Base-by-base conservation (phyloP, 2,113 vertebrate species). In the Hypanus sabinus region DNA sequence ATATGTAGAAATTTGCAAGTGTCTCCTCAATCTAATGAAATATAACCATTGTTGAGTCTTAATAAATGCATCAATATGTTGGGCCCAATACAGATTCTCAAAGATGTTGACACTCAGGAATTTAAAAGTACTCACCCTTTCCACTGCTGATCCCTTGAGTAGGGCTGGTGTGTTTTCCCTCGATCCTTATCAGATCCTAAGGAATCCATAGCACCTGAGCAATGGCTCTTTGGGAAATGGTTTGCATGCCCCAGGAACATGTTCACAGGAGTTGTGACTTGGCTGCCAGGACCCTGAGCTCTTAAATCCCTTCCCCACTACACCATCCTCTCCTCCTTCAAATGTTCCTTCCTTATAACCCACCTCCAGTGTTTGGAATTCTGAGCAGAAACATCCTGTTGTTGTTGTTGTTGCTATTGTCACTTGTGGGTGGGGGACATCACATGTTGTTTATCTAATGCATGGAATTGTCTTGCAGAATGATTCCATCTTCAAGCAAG, bases 401-500 rank as follows among this genome's bases (percentile, higher is more conserved):
- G 60, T 33, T 88, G 30, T 8, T 62, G 71, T 24, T 73, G 16
- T 22, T 22, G 14, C 9, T 2, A 10, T 24, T 79, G 77, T 36
- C 12, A 55, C 12, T 80, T 36, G 33, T 80, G 14, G 1, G 14
- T 27, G 57, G 46, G 46, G 22, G 55, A 57, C 3, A 11, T 85
- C 55, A 9, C 46, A 46, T 57, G 57, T 27, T 8, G 12, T 62
- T 33, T 65, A 5, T 46, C 33, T 94, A 57, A 65, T 9, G n/a
- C 57, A 20, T 24, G 55, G 3, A 57, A 18, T 80, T 65, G 22
- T 75, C 57, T 55, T 75, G 5, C 95, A 99, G 98, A 96, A 98
- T 99, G 97, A 98, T 99, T 93, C 98, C 98, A 0, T 97, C 98
- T 0, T 97, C 97, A 95, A 98, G 96, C 95, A 97, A 98, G 95